phyloP scores from a whole-genome alignment of 2,113 vertebrate species.

The Sturnus vulgaris region DNA sequence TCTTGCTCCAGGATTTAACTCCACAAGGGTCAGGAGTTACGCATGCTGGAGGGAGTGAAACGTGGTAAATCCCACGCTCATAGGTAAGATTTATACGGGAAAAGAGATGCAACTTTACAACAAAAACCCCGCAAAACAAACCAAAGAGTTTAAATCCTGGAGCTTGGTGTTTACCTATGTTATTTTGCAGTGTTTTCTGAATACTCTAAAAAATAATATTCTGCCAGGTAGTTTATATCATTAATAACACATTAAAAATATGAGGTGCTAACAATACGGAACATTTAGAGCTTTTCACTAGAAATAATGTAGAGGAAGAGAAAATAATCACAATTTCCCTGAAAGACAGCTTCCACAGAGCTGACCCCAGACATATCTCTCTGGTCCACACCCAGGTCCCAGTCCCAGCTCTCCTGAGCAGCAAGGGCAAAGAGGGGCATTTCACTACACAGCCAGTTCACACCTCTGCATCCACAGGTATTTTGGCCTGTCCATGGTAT shows the following conservation, averaged over 20 bases:
- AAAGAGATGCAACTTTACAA: constrained; percentile 52
- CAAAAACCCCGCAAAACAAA: constrained; percentile 50
- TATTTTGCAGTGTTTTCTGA: neutral
- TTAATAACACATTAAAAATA: neutral
- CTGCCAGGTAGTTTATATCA: neutral
- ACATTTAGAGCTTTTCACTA: neutral
- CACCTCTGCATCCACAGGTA: rapidly evolving
- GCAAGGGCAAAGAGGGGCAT: rapidly evolving
- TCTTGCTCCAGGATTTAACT: constrained; percentile 67
- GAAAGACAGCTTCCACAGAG: neutral
- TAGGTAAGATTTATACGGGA: constrained; percentile 8
- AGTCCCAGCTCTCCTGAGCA: neutral
- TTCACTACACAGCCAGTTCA: neutral
- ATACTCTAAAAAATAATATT: neutral
- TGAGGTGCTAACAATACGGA: neutral
- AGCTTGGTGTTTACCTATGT: neutral
- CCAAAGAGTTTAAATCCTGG: constrained; percentile 57
- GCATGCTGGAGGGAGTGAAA: constrained; percentile 53
- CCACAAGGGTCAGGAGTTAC: neutral
- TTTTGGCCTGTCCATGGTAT: neutral
- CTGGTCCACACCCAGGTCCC: neutral
- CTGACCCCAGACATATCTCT: neutral
- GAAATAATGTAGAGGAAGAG: neutral
- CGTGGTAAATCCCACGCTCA: neutral
- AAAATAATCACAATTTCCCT: neutral